Evolutionary conservation across 2,888 invertebrate genomes (phyloP), one percentile per base, ranked within the genome.

Genomic region (Nemoura dubitans): DNA sequence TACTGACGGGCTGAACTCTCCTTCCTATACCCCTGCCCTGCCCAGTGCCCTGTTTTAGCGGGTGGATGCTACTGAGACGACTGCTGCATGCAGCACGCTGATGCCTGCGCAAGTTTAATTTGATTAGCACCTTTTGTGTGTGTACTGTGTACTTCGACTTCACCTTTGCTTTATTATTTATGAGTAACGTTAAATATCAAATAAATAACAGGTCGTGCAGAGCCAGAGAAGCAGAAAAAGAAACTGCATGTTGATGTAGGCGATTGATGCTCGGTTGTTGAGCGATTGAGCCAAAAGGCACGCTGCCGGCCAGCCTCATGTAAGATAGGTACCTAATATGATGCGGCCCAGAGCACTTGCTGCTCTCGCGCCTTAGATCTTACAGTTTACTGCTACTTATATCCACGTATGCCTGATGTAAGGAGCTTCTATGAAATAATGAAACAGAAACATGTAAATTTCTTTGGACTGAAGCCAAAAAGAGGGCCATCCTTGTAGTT

Each of bases 361-460:
- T 59, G 21, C 59, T 59, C 59, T 59, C 10, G 21, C 59, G 14
- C 59, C 59, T 16, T 59, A 36, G 3, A 36, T 10, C 36, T 36
- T 36, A 36, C 10, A 59, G 16, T 59, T 59, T 21, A 59, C 59
- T 59, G 14, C 59, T 59, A 21, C 59, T 59, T 10, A 10, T 36
- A 36, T 10, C 36, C 5, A 6, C 36, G 5, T 36, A 36, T 36
- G 36, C 36, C 36, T 10, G 36, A 36, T 36, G 5, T 36, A 36
- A 21, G 59, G 59, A 59, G 59, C 59, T 7, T 59, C 59, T 21
- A 3, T 59, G 14, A 21, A 14, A 81, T 29, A 29, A 81, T 28
- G 30, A 81, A 81, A 27, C 30, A 81, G 30, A 81, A 81, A 27
- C 30, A 81, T 81, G 81, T 81, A 81, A 81, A 81, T 81, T 59